Conservation (phyloP, 2,888 invertebrate genomes). For the Trachelus tabidus region DNA sequence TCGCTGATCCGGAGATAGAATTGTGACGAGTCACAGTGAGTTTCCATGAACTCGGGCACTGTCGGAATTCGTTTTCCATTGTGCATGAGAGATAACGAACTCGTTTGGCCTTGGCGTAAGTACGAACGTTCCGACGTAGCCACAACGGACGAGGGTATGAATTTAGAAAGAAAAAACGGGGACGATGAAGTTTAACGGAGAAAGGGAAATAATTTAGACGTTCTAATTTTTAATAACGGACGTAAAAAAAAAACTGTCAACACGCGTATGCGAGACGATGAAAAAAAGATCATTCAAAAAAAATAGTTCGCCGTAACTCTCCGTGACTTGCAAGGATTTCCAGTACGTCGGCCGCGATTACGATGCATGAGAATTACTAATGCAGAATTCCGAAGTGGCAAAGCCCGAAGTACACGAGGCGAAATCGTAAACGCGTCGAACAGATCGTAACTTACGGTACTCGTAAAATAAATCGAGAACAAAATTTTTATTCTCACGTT, state of each 20-base stretch:
- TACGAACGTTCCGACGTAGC: background rate
- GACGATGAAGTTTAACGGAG: background rate
- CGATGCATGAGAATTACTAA: background rate
- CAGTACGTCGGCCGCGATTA: background rate
- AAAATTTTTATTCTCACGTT: background rate
- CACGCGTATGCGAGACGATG: background rate
- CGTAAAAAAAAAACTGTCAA: background rate
- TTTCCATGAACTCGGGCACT: background rate
- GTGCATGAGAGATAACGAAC: background rate
- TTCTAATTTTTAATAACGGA: background rate
- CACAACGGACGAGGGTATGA: background rate
- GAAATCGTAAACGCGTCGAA: no score
- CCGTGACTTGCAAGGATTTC: background rate
- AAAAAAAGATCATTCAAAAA: background rate
- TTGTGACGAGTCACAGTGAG: background rate
- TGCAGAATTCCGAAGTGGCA: background rate
- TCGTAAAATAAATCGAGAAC: background rate
- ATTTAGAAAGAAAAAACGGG: background rate
- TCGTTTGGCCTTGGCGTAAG: background rate
- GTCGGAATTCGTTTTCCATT: background rate
- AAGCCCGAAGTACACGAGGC: background rate
- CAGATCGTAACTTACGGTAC: background rate
- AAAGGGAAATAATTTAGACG: background rate
- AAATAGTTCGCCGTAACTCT: background rate
- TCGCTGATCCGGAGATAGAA: background rate